Evolutionary conservation across 1,140 invertebrate genomes (phyloP).

Genomic region (Bombyx mandarina): DNA sequence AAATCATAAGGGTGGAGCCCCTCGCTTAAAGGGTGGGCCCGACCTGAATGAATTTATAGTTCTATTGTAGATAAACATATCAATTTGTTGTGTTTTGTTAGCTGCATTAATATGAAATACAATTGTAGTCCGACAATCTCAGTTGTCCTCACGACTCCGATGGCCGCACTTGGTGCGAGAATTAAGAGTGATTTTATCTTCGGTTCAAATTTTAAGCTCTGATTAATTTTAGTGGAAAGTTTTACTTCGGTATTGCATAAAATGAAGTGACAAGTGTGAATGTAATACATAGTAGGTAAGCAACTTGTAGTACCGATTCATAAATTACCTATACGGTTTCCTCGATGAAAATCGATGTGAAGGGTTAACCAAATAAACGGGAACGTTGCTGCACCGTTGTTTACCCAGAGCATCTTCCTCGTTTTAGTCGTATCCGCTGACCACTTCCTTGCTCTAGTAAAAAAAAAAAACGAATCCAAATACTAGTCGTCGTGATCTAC

Average conservation of each 20-base stretch:
- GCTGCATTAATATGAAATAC: slow-evolving; percentile 56
- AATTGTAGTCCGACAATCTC: slow-evolving; percentile 39
- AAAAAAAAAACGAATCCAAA: slow-evolving; percentile 37
- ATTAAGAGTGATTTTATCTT: slow-evolving; percentile 23
- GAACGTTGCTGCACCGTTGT: slow-evolving; percentile 19
- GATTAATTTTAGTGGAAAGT: slow-evolving; percentile 12
- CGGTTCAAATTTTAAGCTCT: slow-evolving; percentile 9
- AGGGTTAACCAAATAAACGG: slow-evolving; percentile 25
- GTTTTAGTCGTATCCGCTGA: slow-evolving; percentile 40
- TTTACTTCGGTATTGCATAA: background rate
- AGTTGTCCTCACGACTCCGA: slow-evolving; percentile 41
- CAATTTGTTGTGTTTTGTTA: slow-evolving; percentile 69
- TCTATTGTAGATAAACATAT: slow-evolving; percentile 69
- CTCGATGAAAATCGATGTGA: slow-evolving; percentile 10
- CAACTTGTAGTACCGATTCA: background rate
- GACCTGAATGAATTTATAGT: slow-evolving; percentile 63
- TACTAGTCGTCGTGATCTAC: slow-evolving; percentile 23
- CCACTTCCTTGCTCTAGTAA: slow-evolving; percentile 44
- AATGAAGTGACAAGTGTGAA: background rate
- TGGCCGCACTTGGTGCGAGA: slow-evolving; percentile 29
- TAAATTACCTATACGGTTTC: background rate
- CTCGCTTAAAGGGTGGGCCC: slow-evolving; percentile 59
- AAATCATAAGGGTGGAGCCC: slow-evolving; percentile 64
- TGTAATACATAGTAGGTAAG: background rate
- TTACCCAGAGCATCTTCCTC: slow-evolving; percentile 27